A percentile compares a stretch with the other conserved stretches of the same genome.
Conservation (phyloP, 2,888 invertebrate genomes). For the Drosophila recens region DNA sequence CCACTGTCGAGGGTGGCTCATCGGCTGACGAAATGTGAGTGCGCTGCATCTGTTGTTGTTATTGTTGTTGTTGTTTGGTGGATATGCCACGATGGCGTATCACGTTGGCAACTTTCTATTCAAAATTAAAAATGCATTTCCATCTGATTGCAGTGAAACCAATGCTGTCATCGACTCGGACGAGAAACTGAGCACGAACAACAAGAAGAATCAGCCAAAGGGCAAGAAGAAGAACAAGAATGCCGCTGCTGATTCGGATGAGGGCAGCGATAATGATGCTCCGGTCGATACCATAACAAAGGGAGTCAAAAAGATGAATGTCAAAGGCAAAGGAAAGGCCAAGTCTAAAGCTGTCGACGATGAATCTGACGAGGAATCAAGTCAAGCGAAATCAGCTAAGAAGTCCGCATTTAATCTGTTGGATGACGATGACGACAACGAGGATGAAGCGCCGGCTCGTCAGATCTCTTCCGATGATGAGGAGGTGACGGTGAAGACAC, state of each 20-base stretch:
- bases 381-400: conserved; percentile 82
- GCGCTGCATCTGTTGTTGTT: conserved; percentile 13
- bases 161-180: conserved; percentile 82
- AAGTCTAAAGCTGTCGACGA: conserved; percentile 80
- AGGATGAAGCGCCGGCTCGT: conserved; percentile 49
- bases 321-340: conserved; percentile 86
- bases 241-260: conserved; percentile 73
- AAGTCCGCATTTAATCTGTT: conserved; percentile 89
- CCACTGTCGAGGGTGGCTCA: conserved; percentile 74
- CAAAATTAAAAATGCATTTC: conserved; percentile 18
- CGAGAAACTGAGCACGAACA: conserved; percentile 84
- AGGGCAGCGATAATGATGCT: conserved; percentile 86
- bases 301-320: conserved; percentile 87
- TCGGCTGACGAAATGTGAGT: conserved; percentile 91
- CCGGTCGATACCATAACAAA: conserved; percentile 86
- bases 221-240: conserved; percentile 81
- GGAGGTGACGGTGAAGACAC: conserved; percentile 85
- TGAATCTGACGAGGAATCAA: conserved; percentile 82
- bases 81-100: conserved; percentile 46
- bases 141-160: conserved; percentile 87
- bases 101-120: conserved; percentile 68
- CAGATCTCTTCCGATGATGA: conserved; percentile 68
- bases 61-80: conserved; percentile 3
- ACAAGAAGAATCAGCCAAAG: conserved; percentile 83
- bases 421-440: conserved; percentile 87